Base-by-base conservation (phyloP, 2,888 invertebrate species). In the Ariolimax columbianus region DNA sequence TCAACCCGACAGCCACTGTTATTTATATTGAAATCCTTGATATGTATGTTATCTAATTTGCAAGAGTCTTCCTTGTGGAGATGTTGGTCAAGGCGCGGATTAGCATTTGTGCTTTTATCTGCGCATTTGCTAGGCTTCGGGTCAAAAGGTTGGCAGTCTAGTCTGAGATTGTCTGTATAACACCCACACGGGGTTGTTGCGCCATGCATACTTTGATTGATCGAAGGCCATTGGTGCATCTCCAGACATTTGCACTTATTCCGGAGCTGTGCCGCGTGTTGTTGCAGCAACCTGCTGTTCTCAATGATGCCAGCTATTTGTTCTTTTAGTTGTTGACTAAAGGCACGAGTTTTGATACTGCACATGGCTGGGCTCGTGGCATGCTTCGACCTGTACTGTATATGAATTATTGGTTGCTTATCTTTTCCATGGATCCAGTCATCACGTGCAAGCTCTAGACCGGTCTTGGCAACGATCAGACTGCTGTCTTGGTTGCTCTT, bases 291-390 rank as follows among this genome's bases (percentile, higher is more conserved):
- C 47, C 40, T 66, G 33, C 66, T 79, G 9, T 68, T 79, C 7
- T 66, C 2, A 66, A 79, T 79, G 14, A 79, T 79, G 33, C 63
- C 66, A n/a, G 66, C 30, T 9, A 79, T 68, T 66, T 79, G 43
- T 0, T 55, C 26, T 30, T 66, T 40, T 33, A 79, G 30, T 2
- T 66, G 36, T 7, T 68, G 43, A 68, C 66, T 33, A 1, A 79
- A 9, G n/a, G 30, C 14, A 17, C n/a, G 23, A 17, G 33, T 9
- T 1, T 43, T 66, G 47, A 43, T n/a, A 63, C 40, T 26, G 47
- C 43, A n/a, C 0, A 30, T 23, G 1, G n/a, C 30, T 30, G 30
- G 6, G 47, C 47, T 30, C 1, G 33, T 47, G 3, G 40, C 38
- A 14, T 43, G 66, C 6, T 17, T 66, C 30, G 66, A n/a, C 9